phyloP scores from a whole-genome alignment of 1,140 invertebrate genomes.

The Nasonia vitripennis region DNA sequence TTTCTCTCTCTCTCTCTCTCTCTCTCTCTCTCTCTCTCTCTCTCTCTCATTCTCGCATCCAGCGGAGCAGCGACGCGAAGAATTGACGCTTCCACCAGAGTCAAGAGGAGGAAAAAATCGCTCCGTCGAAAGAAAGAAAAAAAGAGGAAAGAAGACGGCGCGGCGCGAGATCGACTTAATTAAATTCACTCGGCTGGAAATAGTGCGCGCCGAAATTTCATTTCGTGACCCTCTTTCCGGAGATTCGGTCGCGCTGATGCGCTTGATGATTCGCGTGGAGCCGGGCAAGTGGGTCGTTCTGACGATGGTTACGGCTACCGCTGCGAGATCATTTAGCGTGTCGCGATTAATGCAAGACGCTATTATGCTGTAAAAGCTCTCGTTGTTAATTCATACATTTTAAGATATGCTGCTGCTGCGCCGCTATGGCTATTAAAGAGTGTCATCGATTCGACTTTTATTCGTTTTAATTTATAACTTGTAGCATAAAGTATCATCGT shows the following conservation, averaged over 20 bases:
- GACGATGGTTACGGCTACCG: neutral
- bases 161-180: slow-evolving; percentile 23
- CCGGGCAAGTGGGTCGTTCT: slow-evolving; percentile 25
- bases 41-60: neutral
- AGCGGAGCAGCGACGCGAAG: neutral
- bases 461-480: too few relatives aligned
- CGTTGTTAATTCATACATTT: neutral
- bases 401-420: neutral
- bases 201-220: slow-evolving; percentile 27
- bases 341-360: neutral
- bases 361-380: neutral
- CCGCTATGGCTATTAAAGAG: neutral
- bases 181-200: slow-evolving; percentile 31
- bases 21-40: too few relatives aligned
- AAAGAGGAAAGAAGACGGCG: neutral
- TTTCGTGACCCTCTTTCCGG: slow-evolving; percentile 26
- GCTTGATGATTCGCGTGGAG: neutral
- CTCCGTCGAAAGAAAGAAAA: neutral
- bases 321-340: neutral
- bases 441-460: too few relatives aligned
- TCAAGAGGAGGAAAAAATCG: neutral
- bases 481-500: neutral
- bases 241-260: neutral
- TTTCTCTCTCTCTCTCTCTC: slow-evolving; percentile 30
- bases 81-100: neutral